These are phyloP conservation scores for Oryctes rhinoceros DNA, from an alignment of 1,140 invertebrate species.

Conservation along the genomic window DNA sequence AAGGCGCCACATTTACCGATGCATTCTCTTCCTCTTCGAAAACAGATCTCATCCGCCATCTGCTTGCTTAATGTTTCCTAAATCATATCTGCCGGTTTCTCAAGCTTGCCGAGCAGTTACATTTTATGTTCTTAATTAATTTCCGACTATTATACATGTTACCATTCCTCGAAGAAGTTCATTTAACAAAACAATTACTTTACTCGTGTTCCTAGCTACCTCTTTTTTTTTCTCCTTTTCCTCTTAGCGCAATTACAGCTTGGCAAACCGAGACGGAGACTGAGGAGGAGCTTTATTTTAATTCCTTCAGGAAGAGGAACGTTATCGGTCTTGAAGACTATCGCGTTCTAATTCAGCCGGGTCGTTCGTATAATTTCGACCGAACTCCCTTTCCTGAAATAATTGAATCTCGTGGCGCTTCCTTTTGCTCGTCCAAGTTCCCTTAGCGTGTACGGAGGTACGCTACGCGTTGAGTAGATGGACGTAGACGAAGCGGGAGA, in stretches of 20 bases:
- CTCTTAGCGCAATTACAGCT: neutral
- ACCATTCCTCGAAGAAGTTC: neutral
- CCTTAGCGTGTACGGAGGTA: too few species aligned
- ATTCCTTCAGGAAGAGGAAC: neutral
- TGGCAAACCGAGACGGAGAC: neutral
- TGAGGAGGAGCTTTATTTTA: neutral
- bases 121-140: constrained; percentile 13
- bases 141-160: neutral
- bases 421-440: neutral
- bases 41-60: neutral
- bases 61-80: neutral
- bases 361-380: constrained; percentile 8
- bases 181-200: constrained; percentile 15
- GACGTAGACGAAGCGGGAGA: too few species aligned
- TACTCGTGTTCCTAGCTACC: neutral
- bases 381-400: constrained; percentile 1
- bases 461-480: too few species aligned
- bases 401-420: constrained; percentile 11
- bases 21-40: neutral
- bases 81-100: neutral
- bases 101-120: neutral
- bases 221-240: neutral
- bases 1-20: neutral
- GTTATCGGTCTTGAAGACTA: neutral
- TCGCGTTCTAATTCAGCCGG: neutral